A percentile compares a stretch with the other conserved stretches of the same genome.
phyloP scores from a whole-genome alignment of 64 coral and sea anemone genomes.

The Astreopora myriophthalma region DNA sequence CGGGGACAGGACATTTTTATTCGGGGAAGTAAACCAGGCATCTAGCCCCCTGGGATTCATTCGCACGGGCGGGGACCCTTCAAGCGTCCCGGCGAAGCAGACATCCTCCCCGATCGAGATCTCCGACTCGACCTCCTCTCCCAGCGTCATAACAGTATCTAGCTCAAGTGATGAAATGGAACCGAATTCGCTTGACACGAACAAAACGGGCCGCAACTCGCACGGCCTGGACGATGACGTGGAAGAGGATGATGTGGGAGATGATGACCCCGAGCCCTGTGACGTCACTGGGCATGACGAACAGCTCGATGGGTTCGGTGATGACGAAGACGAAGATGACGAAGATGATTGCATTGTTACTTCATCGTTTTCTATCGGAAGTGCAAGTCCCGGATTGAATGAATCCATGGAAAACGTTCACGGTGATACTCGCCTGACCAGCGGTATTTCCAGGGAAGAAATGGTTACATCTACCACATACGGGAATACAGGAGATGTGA shows the following conservation, averaged over 20 bases:
- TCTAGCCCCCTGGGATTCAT: constrained; percentile 16
- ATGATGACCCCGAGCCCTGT: constrained; percentile 45
- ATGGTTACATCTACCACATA: constrained; percentile 70
- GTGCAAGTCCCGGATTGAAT: constrained; percentile 76
- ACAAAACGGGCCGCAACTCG: constrained; percentile 40
- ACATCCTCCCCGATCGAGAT: constrained; percentile 96
- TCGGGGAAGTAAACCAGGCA: constrained; percentile 21
- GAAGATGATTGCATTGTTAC: constrained; percentile 95
- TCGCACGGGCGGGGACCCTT: constrained; percentile 4
- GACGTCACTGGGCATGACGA: constrained; percentile 70
- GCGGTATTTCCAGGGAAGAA: constrained; percentile 52
- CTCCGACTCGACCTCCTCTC: constrained; percentile 90
- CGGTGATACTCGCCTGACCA: constrained; percentile 2
- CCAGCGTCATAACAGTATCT: constrained; percentile 97
- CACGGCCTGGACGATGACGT: constrained; percentile 24
- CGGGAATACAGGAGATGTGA: not conserved
- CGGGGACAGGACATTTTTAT: constrained; percentile 4
- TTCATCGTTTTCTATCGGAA: constrained; percentile 86
- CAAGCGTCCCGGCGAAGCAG: constrained; percentile 31
- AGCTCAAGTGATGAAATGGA: constrained; percentile 97
- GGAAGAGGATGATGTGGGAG: constrained; percentile 42
- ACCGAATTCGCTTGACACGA: constrained; percentile 81
- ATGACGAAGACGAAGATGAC: constrained; percentile 87
- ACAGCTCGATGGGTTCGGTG: constrained; percentile 69
- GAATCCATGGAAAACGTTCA: constrained; percentile 59